phyloP scores from a whole-genome alignment of 2,888 invertebrate genomes.

The Pristionchus maxplancki region DNA sequence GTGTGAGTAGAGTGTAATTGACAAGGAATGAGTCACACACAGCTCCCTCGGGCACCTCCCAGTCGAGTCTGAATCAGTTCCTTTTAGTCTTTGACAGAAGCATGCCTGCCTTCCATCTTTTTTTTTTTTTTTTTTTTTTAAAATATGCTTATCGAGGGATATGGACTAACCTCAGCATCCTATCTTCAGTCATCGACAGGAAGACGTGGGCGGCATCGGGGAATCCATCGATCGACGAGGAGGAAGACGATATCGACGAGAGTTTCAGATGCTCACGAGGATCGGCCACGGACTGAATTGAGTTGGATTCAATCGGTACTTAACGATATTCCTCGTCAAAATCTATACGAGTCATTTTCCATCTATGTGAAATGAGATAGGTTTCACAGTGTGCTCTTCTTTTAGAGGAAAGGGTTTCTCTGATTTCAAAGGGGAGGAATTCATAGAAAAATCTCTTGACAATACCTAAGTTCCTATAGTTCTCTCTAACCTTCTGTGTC shows the following conservation, averaged over 20 bases:
- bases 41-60: slow-evolving; percentile 69
- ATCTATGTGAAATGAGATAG: too few species aligned
- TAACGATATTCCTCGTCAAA: too few species aligned
- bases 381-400: too few species aligned
- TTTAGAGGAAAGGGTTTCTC: too few species aligned
- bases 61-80: slow-evolving; percentile 63
- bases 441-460: too few species aligned
- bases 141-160: neutral
- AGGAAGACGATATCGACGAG: neutral
- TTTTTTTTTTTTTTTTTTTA: too few species aligned
- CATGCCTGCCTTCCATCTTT: too few species aligned
- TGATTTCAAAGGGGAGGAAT: too few species aligned
- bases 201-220: slow-evolving; percentile 6
- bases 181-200: slow-evolving; percentile 46
- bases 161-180: neutral
- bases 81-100: neutral
- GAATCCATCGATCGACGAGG: neutral
- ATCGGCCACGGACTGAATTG: neutral
- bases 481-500: neutral
- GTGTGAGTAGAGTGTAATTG: slow-evolving; percentile 71
- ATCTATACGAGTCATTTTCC: too few species aligned
- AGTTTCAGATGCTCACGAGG: slow-evolving; percentile 6
- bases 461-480: neutral
- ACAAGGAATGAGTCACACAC: slow-evolving; percentile 74
- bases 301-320: neutral